Evolutionary conservation across 2,888 invertebrate genomes (phyloP).

Genomic region (Amphipyra tragopoginis): DNA sequence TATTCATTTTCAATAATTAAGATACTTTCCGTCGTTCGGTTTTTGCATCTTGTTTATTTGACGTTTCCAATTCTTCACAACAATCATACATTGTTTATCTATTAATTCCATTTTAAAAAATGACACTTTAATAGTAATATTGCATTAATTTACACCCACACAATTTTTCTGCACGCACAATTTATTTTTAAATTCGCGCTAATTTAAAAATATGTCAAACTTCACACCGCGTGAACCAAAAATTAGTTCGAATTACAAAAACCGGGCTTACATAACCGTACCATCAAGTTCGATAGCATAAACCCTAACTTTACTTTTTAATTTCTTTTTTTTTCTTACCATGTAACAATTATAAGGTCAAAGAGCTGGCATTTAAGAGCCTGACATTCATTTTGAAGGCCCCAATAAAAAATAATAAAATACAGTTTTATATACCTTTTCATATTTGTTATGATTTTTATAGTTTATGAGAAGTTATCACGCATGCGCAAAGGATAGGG

Average conservation of each 20-base stretch:
- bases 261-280: not conserved
- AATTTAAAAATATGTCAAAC: too few relatives aligned
- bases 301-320: constrained; percentile 28
- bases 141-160: too few relatives aligned
- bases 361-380: constrained; percentile 27
- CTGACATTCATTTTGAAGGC: constrained; percentile 37
- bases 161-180: too few relatives aligned
- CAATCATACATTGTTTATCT: too few relatives aligned
- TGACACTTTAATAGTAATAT: too few relatives aligned
- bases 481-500: constrained; percentile 1
- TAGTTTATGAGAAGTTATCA: constrained; percentile 24
- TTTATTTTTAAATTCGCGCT: too few relatives aligned
- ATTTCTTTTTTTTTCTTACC: constrained; percentile 24
- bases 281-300: constrained; percentile 16
- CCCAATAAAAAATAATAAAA: constrained; percentile 26
- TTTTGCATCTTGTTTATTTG: too few relatives aligned
- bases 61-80: too few relatives aligned
- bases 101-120: too few relatives aligned
- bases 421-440: constrained; percentile 16
- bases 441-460: constrained; percentile 52
- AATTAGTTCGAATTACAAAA: constrained; percentile 23
- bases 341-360: constrained; percentile 49
- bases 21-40: too few relatives aligned
- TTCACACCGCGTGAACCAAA: not conserved
- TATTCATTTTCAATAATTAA: too few relatives aligned